These are phyloP conservation scores for Penaeus monodon DNA, from an alignment of 2,888 invertebrate genomes.

Conservation along the genomic window DNA sequence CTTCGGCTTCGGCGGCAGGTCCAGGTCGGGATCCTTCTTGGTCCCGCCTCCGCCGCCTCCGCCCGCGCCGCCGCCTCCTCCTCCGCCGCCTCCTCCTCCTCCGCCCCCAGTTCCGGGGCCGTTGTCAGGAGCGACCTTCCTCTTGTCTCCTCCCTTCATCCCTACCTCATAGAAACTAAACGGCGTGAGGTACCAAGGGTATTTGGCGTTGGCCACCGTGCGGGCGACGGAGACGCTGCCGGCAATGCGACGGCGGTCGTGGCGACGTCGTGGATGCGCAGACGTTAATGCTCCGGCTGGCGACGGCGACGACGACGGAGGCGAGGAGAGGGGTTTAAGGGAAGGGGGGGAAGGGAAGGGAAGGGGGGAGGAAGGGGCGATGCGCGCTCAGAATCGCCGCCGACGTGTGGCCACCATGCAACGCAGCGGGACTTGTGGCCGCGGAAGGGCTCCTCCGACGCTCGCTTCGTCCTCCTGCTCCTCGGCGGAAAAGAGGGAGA, in stretches of 20 bases:
- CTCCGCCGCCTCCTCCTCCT: conserved; percentile 19
- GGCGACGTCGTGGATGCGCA: not conserved
- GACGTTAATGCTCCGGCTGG: not conserved
- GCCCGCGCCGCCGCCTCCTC: conserved; percentile 21
- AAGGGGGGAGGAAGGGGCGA: not conserved
- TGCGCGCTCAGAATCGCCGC: not conserved
- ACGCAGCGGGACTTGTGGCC: no score
- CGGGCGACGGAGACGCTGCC: conserved; percentile 13
- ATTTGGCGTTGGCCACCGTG: conserved; percentile 51
- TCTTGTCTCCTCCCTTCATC: conserved; percentile 35
- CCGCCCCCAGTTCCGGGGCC: not conserved
- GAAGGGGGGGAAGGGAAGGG: not conserved
- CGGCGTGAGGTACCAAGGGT: conserved; percentile 48
- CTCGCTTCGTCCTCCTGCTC: no score
- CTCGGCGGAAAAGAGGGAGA: no score
- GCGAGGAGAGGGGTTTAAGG: no score
- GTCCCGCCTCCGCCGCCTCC: conserved; percentile 11
- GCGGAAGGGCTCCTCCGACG: no score
- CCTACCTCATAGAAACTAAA: conserved; percentile 54
- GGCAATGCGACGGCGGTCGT: not conserved
- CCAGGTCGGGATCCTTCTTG: conserved; percentile 32
- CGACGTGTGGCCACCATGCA: no score
- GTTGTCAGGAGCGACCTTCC: conserved; percentile 39
- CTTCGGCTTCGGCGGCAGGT: conserved; percentile 54
- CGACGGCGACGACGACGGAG: not conserved